Percentiles rank a stretch among this genome's conserved stretches.
These are phyloP conservation scores for Microplitis manilae DNA, from an alignment of 2,888 invertebrate genomes.

Conservation along the genomic window DNA sequence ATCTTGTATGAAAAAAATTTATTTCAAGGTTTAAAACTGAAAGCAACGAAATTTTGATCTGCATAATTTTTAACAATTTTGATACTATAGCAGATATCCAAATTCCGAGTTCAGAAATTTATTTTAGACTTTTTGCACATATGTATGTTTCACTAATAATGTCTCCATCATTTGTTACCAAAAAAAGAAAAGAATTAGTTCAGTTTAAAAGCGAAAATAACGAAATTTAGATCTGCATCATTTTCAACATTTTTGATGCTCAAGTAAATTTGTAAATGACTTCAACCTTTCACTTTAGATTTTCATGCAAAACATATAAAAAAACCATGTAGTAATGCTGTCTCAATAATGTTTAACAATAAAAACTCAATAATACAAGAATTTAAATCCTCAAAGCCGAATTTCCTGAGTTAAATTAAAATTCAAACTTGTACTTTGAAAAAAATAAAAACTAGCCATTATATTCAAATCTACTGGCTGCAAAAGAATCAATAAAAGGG, in stretches of 20 bases:
- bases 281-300: neutral
- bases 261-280: neutral
- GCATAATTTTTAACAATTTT: neutral
- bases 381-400: too few relatives aligned
- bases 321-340: neutral
- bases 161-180: neutral
- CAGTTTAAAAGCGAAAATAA: neutral
- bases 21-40: neutral
- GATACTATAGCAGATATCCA: neutral
- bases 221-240: neutral
- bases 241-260: neutral
- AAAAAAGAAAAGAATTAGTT: neutral
- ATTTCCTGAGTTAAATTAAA: too few relatives aligned
- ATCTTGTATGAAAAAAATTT: neutral
- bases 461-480: neutral
- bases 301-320: neutral
- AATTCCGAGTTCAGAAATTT: neutral
- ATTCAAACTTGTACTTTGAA: too few relatives aligned
- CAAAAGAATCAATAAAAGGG: conserved; percentile 5
- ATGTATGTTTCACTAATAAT: neutral
- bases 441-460: neutral
- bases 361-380: neutral
- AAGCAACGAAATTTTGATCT: neutral
- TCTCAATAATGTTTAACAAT: neutral
- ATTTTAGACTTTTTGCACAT: neutral